Percentiles rank a stretch among this genome's conserved stretches.
Evolutionary conservation across 2,888 invertebrate genomes (phyloP).

Genomic region (Lepidocyrtinus sp.): DNA sequence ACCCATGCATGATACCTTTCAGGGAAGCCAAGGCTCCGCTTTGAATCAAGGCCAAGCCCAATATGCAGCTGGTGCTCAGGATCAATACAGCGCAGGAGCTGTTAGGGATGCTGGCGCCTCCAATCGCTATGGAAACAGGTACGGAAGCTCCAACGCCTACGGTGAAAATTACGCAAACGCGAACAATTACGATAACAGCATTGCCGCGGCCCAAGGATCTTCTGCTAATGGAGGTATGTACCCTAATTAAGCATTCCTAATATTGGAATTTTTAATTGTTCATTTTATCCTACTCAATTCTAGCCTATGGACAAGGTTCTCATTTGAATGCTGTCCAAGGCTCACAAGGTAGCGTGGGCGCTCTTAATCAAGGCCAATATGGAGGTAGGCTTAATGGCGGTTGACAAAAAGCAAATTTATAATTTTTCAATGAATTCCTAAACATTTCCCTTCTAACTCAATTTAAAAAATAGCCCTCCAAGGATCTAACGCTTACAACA

Average conservation of each 20-base stretch:
- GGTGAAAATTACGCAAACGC: slow-evolving; percentile 47
- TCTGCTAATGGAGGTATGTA: no score
- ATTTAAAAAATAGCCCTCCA: no score
- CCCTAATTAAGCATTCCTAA: no score
- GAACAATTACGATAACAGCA: slow-evolving; percentile 51
- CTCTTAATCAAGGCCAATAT: slow-evolving; percentile 39
- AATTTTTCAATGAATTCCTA: no score
- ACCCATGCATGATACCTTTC: no score
- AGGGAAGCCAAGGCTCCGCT: slow-evolving; percentile 46
- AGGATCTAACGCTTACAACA: no score
- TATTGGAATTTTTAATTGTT: no score
- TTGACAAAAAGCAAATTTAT: no score
- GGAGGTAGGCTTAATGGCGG: no score
- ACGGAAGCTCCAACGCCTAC: slow-evolving; percentile 23
- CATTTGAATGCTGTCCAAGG: slow-evolving; percentile 58
- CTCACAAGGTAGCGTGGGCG: slow-evolving; percentile 39
- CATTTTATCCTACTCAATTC: slow-evolving; percentile 4
- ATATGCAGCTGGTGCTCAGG: slow-evolving; percentile 33
- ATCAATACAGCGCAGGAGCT: slow-evolving; percentile 46
- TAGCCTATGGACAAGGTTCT: slow-evolving; percentile 36
- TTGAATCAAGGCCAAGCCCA: slow-evolving; percentile 22
- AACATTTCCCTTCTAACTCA: no score
- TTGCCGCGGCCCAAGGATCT: slow-evolving; percentile 43
- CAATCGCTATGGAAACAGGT: slow-evolving; percentile 29
- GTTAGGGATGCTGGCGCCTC: slow-evolving; percentile 30